Evolutionary conservation across 2,888 invertebrate genomes (phyloP).

Genomic region (Apodemia duryi): DNA sequence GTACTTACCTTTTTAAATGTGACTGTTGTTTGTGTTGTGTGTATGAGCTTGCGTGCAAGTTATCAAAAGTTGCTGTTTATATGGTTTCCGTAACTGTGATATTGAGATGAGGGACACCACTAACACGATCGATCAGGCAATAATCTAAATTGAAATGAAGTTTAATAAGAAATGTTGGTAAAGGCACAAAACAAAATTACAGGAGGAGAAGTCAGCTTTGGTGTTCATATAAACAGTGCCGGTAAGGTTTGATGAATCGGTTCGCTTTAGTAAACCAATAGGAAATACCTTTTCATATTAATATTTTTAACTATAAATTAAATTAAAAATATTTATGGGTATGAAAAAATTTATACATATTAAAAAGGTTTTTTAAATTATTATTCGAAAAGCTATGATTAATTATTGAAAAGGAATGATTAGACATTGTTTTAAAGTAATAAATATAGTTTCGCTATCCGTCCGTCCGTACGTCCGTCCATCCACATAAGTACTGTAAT

Average conservation of each 20-base stretch:
- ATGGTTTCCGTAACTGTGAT: slow-evolving; percentile 72
- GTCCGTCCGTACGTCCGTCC: too few species aligned
- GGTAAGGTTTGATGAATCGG: slow-evolving; percentile 61
- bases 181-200: slow-evolving; percentile 58
- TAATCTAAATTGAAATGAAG: slow-evolving; percentile 27
- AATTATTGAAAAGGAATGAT: too few species aligned
- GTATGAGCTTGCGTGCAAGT: slow-evolving; percentile 45
- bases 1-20: slow-evolving; percentile 29
- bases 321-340: too few species aligned
- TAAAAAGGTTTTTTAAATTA: too few species aligned
- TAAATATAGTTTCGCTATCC: too few species aligned
- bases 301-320: slow-evolving; percentile 45
- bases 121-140: slow-evolving; percentile 48
- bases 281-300: slow-evolving; percentile 79
- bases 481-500: too few species aligned
- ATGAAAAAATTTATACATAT: too few species aligned
- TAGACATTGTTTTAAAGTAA: too few species aligned
- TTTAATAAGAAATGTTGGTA: slow-evolving; percentile 47
- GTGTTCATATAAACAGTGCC: slow-evolving; percentile 64
- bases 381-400: too few species aligned
- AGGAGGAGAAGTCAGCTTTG: slow-evolving; percentile 74
- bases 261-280: slow-evolving; percentile 69
- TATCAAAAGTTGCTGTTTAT: slow-evolving; percentile 50
- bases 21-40: slow-evolving; percentile 41
- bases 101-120: slow-evolving; percentile 59